Percentiles rank a stretch among this genome's conserved stretches.
These are phyloP conservation scores for Centruroides vittatus DNA, from an alignment of 1,140 invertebrate genomes.

Conservation along the genomic window DNA sequence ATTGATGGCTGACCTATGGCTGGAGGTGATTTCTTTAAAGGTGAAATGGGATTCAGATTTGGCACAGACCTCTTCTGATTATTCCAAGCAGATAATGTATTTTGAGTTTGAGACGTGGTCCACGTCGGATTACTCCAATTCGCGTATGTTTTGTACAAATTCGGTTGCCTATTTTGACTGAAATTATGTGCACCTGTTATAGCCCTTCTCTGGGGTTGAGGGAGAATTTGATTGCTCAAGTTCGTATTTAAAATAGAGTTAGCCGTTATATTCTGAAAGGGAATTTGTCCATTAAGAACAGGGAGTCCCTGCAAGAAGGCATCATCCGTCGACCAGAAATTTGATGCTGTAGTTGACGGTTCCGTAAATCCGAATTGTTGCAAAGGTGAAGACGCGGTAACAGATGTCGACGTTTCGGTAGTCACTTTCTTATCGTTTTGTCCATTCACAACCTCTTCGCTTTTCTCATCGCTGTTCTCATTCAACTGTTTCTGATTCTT, in stretches of 20 bases:
- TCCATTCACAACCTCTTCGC: conserved; percentile 7
- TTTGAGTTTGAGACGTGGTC: conserved; percentile 26
- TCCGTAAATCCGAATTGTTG: conserved; percentile 23
- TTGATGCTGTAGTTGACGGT: conserved; percentile 24
- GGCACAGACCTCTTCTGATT: conserved; percentile 29
- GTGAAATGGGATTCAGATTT: conserved; percentile 27
- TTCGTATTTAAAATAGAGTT: conserved; percentile 30
- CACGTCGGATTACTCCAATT: conserved; percentile 30
- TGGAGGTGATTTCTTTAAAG: conserved; percentile 21
- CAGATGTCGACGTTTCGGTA: not conserved
- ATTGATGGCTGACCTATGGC: conserved; percentile 25
- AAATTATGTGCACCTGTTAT: conserved; percentile 54
- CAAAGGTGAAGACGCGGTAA: conserved; percentile 15
- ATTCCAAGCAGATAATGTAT: conserved; percentile 25
- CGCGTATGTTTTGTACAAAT: conserved; percentile 29
- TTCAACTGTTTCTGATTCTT: conserved; percentile 33
- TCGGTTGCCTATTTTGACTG: conserved; percentile 27
- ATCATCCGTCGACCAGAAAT: conserved; percentile 35
- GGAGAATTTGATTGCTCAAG: conserved; percentile 36
- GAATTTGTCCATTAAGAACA: conserved; percentile 33
- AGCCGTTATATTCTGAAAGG: conserved; percentile 35
- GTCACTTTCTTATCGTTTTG: conserved; percentile 10
- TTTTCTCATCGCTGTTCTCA: conserved; percentile 23
- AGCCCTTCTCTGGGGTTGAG: conserved; percentile 39
- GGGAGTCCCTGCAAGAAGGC: conserved; percentile 33